Percentiles rank a stretch among this genome's conserved stretches.
Evolutionary conservation across 2,797 vertebrate genomes (phyloP).

Genomic region (Antrozous pallidus): DNA sequence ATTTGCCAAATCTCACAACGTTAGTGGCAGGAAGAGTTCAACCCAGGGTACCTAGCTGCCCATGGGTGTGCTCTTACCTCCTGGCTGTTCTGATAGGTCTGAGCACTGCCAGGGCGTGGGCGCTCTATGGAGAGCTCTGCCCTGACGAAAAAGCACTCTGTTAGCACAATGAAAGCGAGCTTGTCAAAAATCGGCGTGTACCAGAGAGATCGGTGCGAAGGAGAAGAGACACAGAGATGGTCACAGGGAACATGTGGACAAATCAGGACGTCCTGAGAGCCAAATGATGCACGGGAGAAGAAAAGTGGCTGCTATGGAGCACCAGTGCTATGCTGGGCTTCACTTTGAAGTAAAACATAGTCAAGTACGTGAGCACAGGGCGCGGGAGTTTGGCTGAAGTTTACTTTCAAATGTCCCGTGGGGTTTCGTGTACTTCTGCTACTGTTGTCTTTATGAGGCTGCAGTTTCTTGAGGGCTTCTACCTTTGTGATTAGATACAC

Average conservation of each 20-base stretch:
- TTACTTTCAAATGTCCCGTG: background rate
- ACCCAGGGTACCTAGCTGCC: background rate
- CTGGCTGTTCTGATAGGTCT: accelerated
- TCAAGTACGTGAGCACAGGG: accelerated
- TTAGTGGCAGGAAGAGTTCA: background rate
- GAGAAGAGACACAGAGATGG: background rate
- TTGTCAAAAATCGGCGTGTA: background rate
- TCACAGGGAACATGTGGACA: background rate
- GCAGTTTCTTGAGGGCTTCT: background rate
- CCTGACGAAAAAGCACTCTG: background rate
- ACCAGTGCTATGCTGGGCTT: background rate
- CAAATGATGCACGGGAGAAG: background rate
- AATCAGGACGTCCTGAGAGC: background rate
- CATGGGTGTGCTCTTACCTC: too few relatives aligned
- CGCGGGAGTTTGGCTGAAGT: background rate
- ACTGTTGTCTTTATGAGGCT: too few relatives aligned
- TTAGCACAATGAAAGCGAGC: background rate
- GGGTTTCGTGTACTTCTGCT: background rate
- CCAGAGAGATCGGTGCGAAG: background rate
- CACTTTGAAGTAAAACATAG: too few relatives aligned
- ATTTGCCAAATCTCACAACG: background rate
- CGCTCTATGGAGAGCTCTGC: background rate
- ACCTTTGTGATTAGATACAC: too few relatives aligned
- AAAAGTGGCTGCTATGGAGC: accelerated
- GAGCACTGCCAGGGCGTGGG: too few relatives aligned